phyloP scores from a whole-genome alignment of 2,888 invertebrate species.

The Andrena chrysosceles region DNA sequence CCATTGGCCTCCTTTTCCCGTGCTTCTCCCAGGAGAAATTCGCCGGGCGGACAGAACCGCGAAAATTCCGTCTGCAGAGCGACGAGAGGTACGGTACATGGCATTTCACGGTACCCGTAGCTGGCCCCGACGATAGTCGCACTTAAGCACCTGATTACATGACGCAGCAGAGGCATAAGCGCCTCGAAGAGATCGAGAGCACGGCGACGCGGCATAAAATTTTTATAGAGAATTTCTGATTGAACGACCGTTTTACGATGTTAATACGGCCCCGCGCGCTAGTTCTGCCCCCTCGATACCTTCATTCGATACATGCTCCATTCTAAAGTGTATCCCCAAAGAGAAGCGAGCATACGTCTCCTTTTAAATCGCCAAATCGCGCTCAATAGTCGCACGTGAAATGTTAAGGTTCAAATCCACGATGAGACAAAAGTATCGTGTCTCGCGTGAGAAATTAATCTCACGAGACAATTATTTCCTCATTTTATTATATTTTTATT shows the following conservation, averaged over 20 bases:
- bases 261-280: constrained; percentile 51
- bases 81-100: neutral
- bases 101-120: constrained; percentile 25
- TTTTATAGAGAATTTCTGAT: constrained; percentile 69
- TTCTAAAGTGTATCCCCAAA: constrained; percentile 11
- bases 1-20: neutral
- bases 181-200: constrained; percentile 35
- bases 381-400: neutral
- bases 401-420: neutral
- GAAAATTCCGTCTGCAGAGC: constrained; percentile 4
- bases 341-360: neutral
- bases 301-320: constrained; percentile 30
- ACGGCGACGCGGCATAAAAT: constrained; percentile 59
- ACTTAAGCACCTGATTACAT: constrained; percentile 56
- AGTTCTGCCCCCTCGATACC: neutral
- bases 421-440: too few relatives aligned
- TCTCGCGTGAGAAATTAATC: too few relatives aligned
- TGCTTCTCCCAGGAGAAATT: neutral
- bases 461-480: too few relatives aligned
- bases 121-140: constrained; percentile 23
- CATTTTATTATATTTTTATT: too few relatives aligned
- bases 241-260: constrained; percentile 67
- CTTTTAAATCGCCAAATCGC: neutral
- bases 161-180: constrained; percentile 47
- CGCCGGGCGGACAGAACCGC: constrained; percentile 14